Percentiles rank a stretch among this genome's conserved stretches.
These are phyloP conservation scores for Cichlasoma orientale DNA, from an alignment of 2,797 vertebrate species.

Conservation along the genomic window DNA sequence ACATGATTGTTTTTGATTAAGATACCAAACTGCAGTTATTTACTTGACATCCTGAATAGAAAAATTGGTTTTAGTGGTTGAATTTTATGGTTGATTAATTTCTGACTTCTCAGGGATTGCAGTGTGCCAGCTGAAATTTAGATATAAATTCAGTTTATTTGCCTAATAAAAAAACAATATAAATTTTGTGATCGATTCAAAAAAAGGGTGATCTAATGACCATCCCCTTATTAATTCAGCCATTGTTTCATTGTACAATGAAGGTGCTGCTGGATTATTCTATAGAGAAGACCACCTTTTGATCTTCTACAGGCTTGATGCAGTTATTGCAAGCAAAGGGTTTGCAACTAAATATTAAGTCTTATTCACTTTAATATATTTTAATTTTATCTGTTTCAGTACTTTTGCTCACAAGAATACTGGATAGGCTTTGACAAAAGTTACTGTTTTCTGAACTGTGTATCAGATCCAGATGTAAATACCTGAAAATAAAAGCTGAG, in stretches of 20 bases:
- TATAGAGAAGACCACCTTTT: constrained; percentile 11
- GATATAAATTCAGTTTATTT: not conserved
- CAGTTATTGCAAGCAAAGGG: too few species aligned
- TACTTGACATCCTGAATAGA: not conserved
- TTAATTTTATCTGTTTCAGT: too few species aligned
- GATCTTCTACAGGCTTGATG: not conserved
- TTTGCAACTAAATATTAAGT: too few species aligned
- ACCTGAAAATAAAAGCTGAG: too few species aligned
- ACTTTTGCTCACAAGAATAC: too few species aligned
- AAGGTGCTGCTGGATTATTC: constrained; percentile 10
- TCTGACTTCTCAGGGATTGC: not conserved
- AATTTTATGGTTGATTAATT: not conserved
- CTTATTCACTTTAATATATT: too few species aligned
- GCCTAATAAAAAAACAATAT: not conserved
- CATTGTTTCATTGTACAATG: not conserved
- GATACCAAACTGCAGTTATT: not conserved
- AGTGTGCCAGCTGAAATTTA: not conserved
- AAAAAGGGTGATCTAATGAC: constrained; percentile 28
- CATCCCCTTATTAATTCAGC: not conserved
- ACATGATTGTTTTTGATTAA: not conserved
- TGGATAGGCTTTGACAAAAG: too few species aligned
- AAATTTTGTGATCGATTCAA: constrained; percentile 36
- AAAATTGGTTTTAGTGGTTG: not conserved
- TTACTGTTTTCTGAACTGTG: too few species aligned
- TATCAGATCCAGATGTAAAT: too few species aligned